Base-by-base conservation (phyloP, 2,797 vertebrate genomes). In the Masticophis lateralis region DNA sequence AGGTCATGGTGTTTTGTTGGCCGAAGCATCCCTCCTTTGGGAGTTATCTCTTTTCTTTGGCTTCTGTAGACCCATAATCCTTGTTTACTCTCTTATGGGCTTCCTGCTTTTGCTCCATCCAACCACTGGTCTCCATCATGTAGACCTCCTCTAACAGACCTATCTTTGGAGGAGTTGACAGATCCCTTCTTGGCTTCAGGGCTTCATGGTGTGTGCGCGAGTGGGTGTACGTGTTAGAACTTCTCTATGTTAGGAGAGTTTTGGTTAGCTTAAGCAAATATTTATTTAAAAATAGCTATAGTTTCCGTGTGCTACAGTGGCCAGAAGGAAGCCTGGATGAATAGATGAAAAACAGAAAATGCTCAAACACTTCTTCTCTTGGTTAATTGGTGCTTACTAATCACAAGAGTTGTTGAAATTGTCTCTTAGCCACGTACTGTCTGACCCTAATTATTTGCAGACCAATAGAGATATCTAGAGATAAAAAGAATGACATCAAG, bases 371-470 rank as follows among this genome's bases (percentile, higher is more conserved):
- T 2, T 88, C 66, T 88, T 27, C 83, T 87, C 47, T 88, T 83
- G 56, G 86, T 25, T 86, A 88, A 83, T 89, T 9, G 86, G 56
- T 83, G 86, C 63, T 91, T 88, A 20, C 63, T 91, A 88, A 89
- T 93, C 87, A 83, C 91, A 93, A 91, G 90, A 87, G 90, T 91
- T 88, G 63, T 91, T 93, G 74, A 93, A 91, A 91, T 91, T 79
- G 63, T 88, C 86, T 91, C 83, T 91, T 88, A 86, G 63, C 55
- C 56, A 83, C 16, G 16, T 22, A 88, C 90, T 61, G 43, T 51
- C 63, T 93, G 90, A 88, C 90, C 90, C 86, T 93, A 60, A 93
- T 93, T 91, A 91, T 91, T 66, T 83, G 37, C 86, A 88, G 63
- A 91, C 90, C 83, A 88, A 93, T 88, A 25, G 86, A 93, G 90